Base-by-base conservation (phyloP, 2,888 invertebrate genomes). In the Ashinkailepas kermadecensis region DNA sequence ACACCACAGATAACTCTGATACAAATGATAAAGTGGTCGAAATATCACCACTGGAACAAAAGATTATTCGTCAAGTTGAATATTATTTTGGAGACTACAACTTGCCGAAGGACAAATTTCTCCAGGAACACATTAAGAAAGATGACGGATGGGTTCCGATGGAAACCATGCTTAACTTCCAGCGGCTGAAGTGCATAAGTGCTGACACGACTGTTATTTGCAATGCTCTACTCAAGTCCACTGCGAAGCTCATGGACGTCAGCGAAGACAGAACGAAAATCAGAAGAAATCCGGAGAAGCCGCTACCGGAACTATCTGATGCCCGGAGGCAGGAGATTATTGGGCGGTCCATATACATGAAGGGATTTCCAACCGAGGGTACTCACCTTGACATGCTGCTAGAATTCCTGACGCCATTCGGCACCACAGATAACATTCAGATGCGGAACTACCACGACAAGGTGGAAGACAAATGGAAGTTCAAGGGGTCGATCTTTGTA, bases 401-500 rank as follows among this genome's bases (percentile, higher is more conserved):
- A 81, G 91, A 90, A 81, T 96, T 91, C 87, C 92, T 96, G 86
- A 91, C 91, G 83, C 88, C 90, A 21, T 91, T 90, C 86, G 94
- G 94, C 0, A 89, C 90, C 74, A 90, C 92, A 0, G 92, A 93
- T 81, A 92, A 93, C 85, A 89, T 95, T 54, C 83, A 89, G 89
- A 89, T 90, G 89, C 87, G 90, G 81, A 87, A 88, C 82, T 92
- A 91, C 85, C 87, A 87, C 81, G 93, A 93, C 85, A 91, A 91
- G 84, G 88, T 90, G 1, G 83, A 90, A 4, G 92, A 93, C 86
- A 89, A 90, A 80, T 89, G 91, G 81, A 87, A 90, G 83, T 95
- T 95, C 87, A 95, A 98, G 89, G 99, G 98, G 81, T 98, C 98
- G 1, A 92, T 97, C 80, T 97, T 97, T 87, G 92, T 93, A 15